phyloP scores from a whole-genome alignment of 2,888 invertebrate genomes.

The Metopia argyrocephala region DNA sequence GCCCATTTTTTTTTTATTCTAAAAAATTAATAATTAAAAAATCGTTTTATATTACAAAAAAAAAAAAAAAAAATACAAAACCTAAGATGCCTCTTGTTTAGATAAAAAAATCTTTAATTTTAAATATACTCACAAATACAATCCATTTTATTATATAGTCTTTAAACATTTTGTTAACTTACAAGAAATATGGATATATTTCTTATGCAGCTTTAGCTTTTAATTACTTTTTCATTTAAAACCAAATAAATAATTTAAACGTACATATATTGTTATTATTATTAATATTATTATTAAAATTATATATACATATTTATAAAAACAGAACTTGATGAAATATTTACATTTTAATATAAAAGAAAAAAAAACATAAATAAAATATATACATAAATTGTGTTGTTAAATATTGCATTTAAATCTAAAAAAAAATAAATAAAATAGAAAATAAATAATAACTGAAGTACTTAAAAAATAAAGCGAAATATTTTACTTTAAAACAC shows the following conservation, averaged over 20 bases:
- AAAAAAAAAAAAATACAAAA: constrained; percentile 32
- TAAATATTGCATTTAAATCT: constrained; percentile 66
- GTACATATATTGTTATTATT: constrained; percentile 30
- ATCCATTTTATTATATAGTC: background rate
- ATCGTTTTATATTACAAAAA: background rate
- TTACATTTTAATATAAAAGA: constrained; percentile 42
- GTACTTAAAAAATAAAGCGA: too few species aligned
- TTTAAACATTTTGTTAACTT: constrained; percentile 50
- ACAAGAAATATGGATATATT: background rate
- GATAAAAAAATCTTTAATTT: constrained; percentile 25
- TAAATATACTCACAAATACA: background rate
- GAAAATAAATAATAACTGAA: too few species aligned
- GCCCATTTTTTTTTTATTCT: background rate
- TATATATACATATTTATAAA: background rate
- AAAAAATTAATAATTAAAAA: background rate
- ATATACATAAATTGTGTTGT: constrained; percentile 58
- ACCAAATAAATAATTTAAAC: constrained; percentile 26
- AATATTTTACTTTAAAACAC: constrained; percentile 59
- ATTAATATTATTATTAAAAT: constrained; percentile 38
- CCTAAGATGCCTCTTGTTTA: constrained; percentile 62
- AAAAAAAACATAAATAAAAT: constrained; percentile 1
- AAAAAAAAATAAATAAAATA: constrained; percentile 45
- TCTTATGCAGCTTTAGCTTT: constrained; percentile 52
- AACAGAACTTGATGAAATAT: constrained; percentile 38
- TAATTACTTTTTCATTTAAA: constrained; percentile 43